Evolutionary conservation across 1,140 invertebrate species (phyloP).

Genomic region (Nixonia krombeini): DNA sequence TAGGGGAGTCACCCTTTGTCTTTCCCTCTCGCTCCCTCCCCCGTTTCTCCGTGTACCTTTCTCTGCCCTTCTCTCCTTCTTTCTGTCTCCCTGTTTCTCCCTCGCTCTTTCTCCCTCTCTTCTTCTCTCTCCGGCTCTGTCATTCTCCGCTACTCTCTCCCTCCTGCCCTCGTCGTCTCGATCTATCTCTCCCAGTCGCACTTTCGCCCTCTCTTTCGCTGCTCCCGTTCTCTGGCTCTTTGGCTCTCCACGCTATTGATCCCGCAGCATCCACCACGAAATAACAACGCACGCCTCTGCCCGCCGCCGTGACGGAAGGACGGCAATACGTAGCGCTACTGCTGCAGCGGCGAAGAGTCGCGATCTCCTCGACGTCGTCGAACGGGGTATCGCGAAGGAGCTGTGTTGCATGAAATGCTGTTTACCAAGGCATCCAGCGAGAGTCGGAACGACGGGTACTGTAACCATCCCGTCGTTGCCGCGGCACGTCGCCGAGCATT

Average conservation of each 20-base stretch:
- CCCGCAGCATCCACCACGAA: conserved; percentile 72
- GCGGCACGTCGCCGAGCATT: neutral
- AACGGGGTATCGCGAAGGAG: too few relatives aligned
- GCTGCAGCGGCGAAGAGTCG: conserved; percentile 34
- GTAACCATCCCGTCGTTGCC: neutral
- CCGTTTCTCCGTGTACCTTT: conserved; percentile 29
- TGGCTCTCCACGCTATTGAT: conserved; percentile 70
- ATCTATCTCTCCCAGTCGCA: conserved; percentile 41
- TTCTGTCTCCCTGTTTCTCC: conserved; percentile 1
- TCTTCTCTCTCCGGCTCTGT: conserved; percentile 15
- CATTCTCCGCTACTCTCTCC: conserved; percentile 2
- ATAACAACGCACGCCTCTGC: conserved; percentile 68
- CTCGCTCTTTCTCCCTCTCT: conserved; percentile 28
- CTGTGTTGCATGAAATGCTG: conserved; percentile 12
- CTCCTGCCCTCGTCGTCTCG: conserved; percentile 12
- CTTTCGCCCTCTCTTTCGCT: conserved; percentile 45
- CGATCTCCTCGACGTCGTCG: conserved; percentile 29
- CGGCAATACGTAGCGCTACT: conserved; percentile 19
- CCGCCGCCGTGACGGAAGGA: conserved; percentile 35
- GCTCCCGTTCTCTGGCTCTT: conserved; percentile 57
- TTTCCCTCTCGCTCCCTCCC: conserved; percentile 31
- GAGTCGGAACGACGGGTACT: neutral
- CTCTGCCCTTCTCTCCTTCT: too few relatives aligned
- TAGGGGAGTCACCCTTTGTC: conserved; percentile 53
- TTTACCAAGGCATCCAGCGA: conserved; percentile 6